These are phyloP conservation scores for Drosophila mayri DNA, from an alignment of 1,140 invertebrate species.

Conservation along the genomic window DNA sequence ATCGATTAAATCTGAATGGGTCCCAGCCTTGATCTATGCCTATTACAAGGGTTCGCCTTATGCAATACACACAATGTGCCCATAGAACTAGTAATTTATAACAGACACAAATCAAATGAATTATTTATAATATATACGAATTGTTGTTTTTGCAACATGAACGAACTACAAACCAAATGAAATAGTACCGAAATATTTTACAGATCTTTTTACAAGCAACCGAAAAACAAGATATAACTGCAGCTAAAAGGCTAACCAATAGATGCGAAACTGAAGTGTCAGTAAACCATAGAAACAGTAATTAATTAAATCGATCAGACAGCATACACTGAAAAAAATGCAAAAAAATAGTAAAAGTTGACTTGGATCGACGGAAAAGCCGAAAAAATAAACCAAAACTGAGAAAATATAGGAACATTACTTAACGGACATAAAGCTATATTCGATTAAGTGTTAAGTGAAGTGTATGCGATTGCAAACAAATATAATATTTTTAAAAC, in stretches of 20 bases:
- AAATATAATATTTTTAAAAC: constrained; percentile 74
- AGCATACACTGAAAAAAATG: constrained; percentile 50
- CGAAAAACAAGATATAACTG: constrained; percentile 31
- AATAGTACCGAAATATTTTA: constrained; percentile 83
- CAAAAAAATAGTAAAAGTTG: constrained; percentile 73
- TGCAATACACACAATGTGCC: constrained; percentile 80
- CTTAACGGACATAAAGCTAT: constrained; percentile 49
- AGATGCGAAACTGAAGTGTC: constrained; percentile 13
- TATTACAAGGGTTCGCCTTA: constrained; percentile 32
- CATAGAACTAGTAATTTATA: constrained; percentile 79
- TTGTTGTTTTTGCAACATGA: constrained; percentile 74
- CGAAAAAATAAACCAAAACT: constrained; percentile 62
- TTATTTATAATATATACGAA: constrained; percentile 77
- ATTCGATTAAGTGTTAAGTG: constrained; percentile 77
- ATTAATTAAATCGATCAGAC: constrained; percentile 35
- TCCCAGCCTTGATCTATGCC: constrained; percentile 1
- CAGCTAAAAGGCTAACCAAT: constrained; percentile 21
- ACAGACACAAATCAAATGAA: constrained; percentile 64
- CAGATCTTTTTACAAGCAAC: constrained; percentile 72
- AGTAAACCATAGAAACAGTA: constrained; percentile 24
- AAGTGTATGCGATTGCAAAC: constrained; percentile 50
- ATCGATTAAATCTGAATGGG: constrained; percentile 5
- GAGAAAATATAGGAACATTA: constrained; percentile 76
- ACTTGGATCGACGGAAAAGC: constrained; percentile 40
- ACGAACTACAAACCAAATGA: constrained; percentile 53